A percentile compares a stretch with the other conserved stretches of the same genome.
Evolutionary conservation across 1,140 invertebrate species (phyloP).

Genomic region (Glomeris maerens): DNA sequence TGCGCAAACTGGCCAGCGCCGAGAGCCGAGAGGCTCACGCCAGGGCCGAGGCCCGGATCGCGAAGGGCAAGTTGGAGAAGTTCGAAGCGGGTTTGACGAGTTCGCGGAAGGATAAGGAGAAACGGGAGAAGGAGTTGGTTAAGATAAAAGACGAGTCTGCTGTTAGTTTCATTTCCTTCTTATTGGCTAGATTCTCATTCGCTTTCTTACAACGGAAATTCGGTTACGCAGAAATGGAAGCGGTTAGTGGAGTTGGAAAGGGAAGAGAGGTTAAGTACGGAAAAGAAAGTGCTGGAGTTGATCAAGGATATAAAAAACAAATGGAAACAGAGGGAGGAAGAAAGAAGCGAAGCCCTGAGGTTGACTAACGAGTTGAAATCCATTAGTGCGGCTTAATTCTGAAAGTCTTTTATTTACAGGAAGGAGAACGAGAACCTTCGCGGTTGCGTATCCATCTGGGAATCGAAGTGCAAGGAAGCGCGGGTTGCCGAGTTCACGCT

Average conservation of each 20-base stretch:
- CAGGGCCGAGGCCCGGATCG: slow-evolving; percentile 4
- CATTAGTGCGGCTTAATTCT: background rate
- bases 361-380: background rate
- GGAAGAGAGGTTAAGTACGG: slow-evolving; percentile 29
- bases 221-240: slow-evolving; percentile 15
- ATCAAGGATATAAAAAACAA: slow-evolving; percentile 43
- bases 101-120: slow-evolving; percentile 25
- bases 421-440: background rate
- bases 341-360: slow-evolving; percentile 37
- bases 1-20: slow-evolving; percentile 13
- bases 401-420: background rate
- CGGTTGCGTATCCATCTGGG: background rate
- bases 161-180: too few relatives aligned
- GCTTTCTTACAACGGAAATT: too few relatives aligned
- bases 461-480: background rate
- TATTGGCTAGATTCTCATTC: too few relatives aligned
- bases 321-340: slow-evolving; percentile 41
- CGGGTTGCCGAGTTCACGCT: background rate
- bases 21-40: slow-evolving; percentile 11
- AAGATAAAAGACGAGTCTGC: too few relatives aligned
- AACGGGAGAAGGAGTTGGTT: too few relatives aligned
- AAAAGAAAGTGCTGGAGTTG: slow-evolving; percentile 39
- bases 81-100: slow-evolving; percentile 35
- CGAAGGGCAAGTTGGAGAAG: slow-evolving; percentile 16
- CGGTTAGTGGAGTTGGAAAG: slow-evolving; percentile 17